Evolutionary conservation across 2,797 vertebrate genomes (phyloP), one percentile per base, ranked within the genome.

Genomic region (Pelobates cultripes): DNA sequence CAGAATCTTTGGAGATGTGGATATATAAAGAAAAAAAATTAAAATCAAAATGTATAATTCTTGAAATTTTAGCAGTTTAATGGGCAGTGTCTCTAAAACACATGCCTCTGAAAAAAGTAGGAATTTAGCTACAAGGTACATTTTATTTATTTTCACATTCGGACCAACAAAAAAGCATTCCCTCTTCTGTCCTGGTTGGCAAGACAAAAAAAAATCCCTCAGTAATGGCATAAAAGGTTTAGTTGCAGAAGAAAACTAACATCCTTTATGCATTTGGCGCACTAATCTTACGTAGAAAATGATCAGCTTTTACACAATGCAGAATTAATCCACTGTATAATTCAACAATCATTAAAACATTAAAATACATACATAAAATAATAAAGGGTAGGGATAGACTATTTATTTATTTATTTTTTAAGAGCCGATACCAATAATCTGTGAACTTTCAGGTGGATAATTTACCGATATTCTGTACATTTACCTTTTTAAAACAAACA

Each of bases 271-370:
- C 41, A 68, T 14, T 43, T 40, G 66, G 66, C 9, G 28, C 3
- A 66, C 66, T 68, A 68, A 68, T 68, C 66, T 43, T 2, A 68
- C 66, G 4, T 15, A 43, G 41, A 68, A 43, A 43, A 42, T 42
- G 66, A 68, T 68, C 43, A 68, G 28, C 66, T 43, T 42, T 43
- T 13, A 13, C 66, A 68, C 40, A 68, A 40, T 10, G 28, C 41
- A 4, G 66, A 68, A 68, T 68, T 68, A 68, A 43, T 43, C 66
- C 41, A 43, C 66, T 43, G 66, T 42, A 68, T 68, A 17, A 17
- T 43, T 43, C 40, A 5, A 10, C 41, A 42, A 68, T 68, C 66
- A 47, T 3, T 1, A 9, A 47, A 7, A 68, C 3, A 28, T 17
- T 4, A 66, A 28, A 66, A n/a, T 28, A 66, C 17, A 41, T 41